Conservation (phyloP, 2,797 vertebrate species). For the Pteropus rufus region DNA sequence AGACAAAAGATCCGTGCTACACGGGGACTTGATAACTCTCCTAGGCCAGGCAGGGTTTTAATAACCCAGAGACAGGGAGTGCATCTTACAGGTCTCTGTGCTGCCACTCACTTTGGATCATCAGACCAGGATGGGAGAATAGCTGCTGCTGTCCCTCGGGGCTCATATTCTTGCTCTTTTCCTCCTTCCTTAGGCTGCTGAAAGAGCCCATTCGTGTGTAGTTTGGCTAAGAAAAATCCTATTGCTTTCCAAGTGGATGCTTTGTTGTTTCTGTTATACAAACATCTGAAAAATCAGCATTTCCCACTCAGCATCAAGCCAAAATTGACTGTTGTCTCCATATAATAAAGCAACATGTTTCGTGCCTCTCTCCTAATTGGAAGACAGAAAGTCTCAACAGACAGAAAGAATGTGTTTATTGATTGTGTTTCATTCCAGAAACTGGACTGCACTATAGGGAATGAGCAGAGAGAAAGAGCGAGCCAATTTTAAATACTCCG, state of each 20-base stretch:
- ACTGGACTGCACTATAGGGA: conserved; percentile 68
- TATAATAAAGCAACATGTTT: conserved; percentile 75
- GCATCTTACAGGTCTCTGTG: not conserved
- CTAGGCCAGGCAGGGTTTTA: not conserved
- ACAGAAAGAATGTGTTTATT: conserved; percentile 74
- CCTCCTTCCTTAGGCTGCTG: not conserved
- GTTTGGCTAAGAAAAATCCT: conserved; percentile 70
- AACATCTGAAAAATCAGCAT: conserved; percentile 72
- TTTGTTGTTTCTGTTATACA: conserved; percentile 77
- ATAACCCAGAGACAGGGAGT: not conserved
- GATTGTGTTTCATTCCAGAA: conserved; percentile 77
- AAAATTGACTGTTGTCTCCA: conserved; percentile 72
- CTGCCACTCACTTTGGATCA: fast-evolving
- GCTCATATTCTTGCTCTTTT: not conserved
- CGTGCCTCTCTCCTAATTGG: conserved; percentile 72
- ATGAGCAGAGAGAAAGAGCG: conserved; percentile 53
- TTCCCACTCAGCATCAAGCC: conserved; percentile 56
- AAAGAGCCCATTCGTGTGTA: not conserved
- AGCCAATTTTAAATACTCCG: conserved; percentile 66
- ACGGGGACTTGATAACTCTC: not conserved
- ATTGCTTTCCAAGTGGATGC: conserved; percentile 53
- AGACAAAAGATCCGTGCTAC: not conserved
- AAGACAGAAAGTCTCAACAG: conserved; percentile 71
- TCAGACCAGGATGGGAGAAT: not conserved
- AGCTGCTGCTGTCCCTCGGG: not conserved